phyloP scores from a whole-genome alignment of 2,888 invertebrate species.

The Callyntrura sp. region DNA sequence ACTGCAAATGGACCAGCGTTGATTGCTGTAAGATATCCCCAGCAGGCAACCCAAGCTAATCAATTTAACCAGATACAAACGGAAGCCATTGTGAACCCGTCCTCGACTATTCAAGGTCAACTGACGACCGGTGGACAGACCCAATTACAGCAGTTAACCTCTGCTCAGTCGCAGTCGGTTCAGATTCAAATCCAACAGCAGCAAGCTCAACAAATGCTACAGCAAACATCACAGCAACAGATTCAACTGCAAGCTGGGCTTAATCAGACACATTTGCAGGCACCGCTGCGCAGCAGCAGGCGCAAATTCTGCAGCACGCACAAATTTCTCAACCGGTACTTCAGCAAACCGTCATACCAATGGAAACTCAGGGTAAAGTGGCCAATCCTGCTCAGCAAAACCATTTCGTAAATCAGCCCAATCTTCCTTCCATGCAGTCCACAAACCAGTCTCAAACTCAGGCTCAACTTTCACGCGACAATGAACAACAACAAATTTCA shows the following conservation, averaged over 20 bases:
- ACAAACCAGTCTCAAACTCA: conserved; percentile 57
- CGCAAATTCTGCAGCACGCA: conserved; percentile 6
- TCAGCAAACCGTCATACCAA: conserved; percentile 19
- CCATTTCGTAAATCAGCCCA: conserved; percentile 50
- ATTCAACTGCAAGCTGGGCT: conserved; percentile 29
- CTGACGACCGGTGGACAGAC: conserved; percentile 58
- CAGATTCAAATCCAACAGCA: conserved; percentile 72
- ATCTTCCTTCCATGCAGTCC: background rate
- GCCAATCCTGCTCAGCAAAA: conserved; percentile 23
- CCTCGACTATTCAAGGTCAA: conserved; percentile 64
- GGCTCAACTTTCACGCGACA: conserved; percentile 54
- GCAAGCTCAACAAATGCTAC: conserved; percentile 63
- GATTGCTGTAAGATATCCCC: conserved; percentile 85
- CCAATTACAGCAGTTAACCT: conserved; percentile 51
- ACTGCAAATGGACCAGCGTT: conserved; percentile 86
- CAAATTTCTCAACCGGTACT: conserved; percentile 2
- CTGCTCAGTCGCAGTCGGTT: conserved; percentile 58
- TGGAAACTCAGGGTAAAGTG: conserved; percentile 59
- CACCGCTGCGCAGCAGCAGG: too few species aligned
- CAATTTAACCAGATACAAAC: conserved; percentile 77
- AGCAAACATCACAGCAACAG: conserved; percentile 51
- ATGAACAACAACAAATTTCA: conserved; percentile 71
- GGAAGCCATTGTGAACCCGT: conserved; percentile 60
- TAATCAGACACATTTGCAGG: conserved; percentile 39
- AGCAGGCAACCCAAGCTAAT: conserved; percentile 72